These are phyloP conservation scores for Myzus persicae DNA, from an alignment of 1,140 invertebrate species.

Conservation along the genomic window DNA sequence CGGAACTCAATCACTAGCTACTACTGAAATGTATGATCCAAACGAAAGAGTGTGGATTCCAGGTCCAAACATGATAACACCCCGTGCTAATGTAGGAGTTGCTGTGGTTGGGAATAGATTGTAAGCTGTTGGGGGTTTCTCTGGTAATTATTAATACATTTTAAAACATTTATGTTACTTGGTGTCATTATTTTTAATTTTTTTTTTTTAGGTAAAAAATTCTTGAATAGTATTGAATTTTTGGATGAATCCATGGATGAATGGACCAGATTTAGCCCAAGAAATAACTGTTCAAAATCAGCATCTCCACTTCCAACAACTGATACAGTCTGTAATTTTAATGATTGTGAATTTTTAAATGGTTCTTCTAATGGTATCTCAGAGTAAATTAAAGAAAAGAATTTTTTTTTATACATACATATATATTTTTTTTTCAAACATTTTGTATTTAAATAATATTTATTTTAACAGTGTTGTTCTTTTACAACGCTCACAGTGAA, in stretches of 20 bases:
- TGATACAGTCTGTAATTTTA: constrained; percentile 19
- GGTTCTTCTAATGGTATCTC: not conserved
- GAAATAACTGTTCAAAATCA: constrained; percentile 52
- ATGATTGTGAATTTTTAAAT: constrained; percentile 45
- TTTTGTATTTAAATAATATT: constrained; percentile 31
- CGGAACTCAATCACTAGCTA: constrained; percentile 74
- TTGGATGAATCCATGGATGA: constrained; percentile 75
- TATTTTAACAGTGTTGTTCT: not conserved
- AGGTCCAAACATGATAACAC: constrained; percentile 74
- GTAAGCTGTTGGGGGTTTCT: constrained; percentile 83
- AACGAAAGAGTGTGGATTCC: constrained; percentile 70
- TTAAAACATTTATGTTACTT: not conserved
- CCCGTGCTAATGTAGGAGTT: constrained; percentile 77
- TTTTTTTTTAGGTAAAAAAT: constrained; percentile 70
- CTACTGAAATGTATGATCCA: constrained; percentile 75
- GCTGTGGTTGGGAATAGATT: constrained; percentile 74
- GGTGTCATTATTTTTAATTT: not conserved
- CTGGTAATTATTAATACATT: constrained; percentile 66
- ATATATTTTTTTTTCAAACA: not conserved
- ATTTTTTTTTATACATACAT: constrained; percentile 14
- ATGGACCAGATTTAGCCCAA: constrained; percentile 73
- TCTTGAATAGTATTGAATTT: constrained; percentile 84
- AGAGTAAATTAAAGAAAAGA: not conserved
- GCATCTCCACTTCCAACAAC: constrained; percentile 28
- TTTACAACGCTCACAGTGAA: not conserved